Percentiles rank a stretch among this genome's conserved stretches.
phyloP scores from a whole-genome alignment of 2,888 invertebrate species.

The Microctonus aethiopoides region DNA sequence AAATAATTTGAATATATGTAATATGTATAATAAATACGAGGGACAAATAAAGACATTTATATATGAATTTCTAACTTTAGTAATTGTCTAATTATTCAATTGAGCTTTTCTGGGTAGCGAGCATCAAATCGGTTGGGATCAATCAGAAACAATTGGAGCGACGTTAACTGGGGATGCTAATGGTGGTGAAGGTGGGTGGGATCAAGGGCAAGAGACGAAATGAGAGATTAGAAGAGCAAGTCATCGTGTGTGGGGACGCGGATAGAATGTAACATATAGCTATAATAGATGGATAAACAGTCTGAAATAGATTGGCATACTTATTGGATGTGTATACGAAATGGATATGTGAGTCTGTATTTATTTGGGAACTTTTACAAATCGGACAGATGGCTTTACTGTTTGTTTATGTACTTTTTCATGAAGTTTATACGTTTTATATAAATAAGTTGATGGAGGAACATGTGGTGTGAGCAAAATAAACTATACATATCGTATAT shows the following conservation, averaged over 20 bases:
- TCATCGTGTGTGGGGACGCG: not conserved
- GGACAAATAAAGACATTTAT: too few relatives aligned
- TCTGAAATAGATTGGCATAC: not conserved
- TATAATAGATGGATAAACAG: conserved; percentile 17
- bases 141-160: not conserved
- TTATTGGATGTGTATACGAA: not conserved
- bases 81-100: not conserved
- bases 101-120: not conserved
- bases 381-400: not conserved
- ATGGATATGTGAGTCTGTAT: not conserved
- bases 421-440: not conserved
- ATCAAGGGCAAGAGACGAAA: not conserved
- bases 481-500: not conserved
- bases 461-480: not conserved
- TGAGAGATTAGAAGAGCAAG: not conserved
- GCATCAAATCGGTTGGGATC: not conserved
- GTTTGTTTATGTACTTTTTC: not conserved
- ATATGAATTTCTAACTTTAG: too few relatives aligned
- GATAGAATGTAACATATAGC: conserved; percentile 1
- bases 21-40: too few relatives aligned
- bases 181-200: not conserved
- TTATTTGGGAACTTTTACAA: not conserved
- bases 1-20: too few relatives aligned
- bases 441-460: not conserved
- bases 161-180: not conserved